Percentiles rank a stretch among this genome's conserved stretches.
These are phyloP conservation scores for Acridotheres tristis DNA, from an alignment of 2,797 vertebrate species.

Conservation along the genomic window DNA sequence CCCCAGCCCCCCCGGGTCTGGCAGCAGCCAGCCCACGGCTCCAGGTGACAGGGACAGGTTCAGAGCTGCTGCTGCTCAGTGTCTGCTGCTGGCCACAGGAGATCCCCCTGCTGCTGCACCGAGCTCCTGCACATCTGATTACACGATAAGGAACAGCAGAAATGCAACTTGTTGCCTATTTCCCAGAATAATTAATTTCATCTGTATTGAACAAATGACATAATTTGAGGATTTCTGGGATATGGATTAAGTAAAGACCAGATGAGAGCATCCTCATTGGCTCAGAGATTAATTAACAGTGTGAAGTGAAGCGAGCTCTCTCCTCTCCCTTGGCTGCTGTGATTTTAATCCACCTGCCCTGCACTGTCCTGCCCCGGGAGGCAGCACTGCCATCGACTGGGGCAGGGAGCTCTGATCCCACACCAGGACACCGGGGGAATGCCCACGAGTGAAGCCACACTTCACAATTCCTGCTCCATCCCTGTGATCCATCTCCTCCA, in stretches of 20 bases:
- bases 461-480: not conserved
- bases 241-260: conserved; percentile 71
- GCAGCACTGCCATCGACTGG: fast-evolving
- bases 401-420: not conserved
- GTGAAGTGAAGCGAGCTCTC: not conserved
- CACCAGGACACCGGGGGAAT: fast-evolving
- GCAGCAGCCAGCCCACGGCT: not conserved
- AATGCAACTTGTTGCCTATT: conserved; percentile 63
- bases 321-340: not conserved
- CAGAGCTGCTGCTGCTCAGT: not conserved
- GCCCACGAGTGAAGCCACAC: not conserved
- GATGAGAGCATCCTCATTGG: conserved; percentile 58
- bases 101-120: not conserved
- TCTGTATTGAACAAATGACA: conserved; percentile 69
- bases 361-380: not conserved
- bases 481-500: not conserved
- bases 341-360: not conserved
- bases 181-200: conserved; percentile 70
- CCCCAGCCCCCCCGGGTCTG: not conserved
- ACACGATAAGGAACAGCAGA: not conserved
- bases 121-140: conserved; percentile 16
- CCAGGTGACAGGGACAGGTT: not conserved
- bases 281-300: conserved; percentile 59
- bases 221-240: conserved; percentile 66
- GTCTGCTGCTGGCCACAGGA: not conserved